Conservation (phyloP, 2,113 vertebrate genomes). For the Clupea harengus region DNA sequence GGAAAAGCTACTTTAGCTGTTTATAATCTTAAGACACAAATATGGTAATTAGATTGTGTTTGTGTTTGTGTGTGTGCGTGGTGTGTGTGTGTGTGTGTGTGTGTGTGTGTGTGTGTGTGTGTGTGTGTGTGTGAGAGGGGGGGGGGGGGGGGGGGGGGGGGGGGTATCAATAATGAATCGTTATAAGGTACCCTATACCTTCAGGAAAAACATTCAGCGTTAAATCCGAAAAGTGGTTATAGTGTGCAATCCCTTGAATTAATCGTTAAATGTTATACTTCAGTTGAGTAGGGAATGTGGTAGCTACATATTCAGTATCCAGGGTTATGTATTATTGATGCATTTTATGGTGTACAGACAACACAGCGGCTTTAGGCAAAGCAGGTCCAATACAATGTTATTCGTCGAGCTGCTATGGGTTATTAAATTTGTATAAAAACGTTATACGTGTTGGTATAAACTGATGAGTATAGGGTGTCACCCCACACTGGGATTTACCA, state of each 20-base stretch:
- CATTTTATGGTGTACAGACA: neutral
- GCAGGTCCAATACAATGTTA: neutral
- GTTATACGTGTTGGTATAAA: neutral
- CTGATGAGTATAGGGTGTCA: neutral
- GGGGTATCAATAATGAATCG: neutral
- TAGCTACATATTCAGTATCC: neutral
- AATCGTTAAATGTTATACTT: neutral
- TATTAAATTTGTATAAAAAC: slow-evolving; percentile 2
- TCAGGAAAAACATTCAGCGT: neutral
- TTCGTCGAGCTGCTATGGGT: neutral
- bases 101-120: neutral
- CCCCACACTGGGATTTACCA: neutral
- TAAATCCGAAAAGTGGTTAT: neutral
- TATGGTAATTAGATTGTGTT: neutral
- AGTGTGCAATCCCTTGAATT: neutral
- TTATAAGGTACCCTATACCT: neutral
- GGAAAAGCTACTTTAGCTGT: neutral
- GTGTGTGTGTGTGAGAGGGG: neutral
- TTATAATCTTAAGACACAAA: neutral
- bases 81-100: neutral
- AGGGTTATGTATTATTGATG: neutral
- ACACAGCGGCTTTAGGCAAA: neutral
- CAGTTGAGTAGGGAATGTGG: neutral
- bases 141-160: neutral
- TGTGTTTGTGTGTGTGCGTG: neutral